Conservation (phyloP, 2,113 vertebrate genomes). For the Eclectus roratus region DNA sequence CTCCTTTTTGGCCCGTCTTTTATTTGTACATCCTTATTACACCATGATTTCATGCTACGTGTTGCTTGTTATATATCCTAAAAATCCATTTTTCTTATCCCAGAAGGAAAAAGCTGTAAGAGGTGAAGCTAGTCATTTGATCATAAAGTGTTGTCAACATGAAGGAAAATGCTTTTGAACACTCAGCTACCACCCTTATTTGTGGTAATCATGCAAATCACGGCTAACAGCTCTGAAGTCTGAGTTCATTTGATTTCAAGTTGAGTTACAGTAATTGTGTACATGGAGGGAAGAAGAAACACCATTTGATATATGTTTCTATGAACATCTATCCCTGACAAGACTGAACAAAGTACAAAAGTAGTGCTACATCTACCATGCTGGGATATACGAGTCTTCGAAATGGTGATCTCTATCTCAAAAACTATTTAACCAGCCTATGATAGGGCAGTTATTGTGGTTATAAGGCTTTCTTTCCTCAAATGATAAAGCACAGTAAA, state of each 20-base stretch:
- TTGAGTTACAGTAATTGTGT: neutral
- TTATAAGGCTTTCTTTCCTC: constrained; percentile 47
- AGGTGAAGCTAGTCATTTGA: constrained; percentile 19
- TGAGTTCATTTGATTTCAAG: neutral
- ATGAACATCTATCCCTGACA: neutral
- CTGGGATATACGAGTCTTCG: constrained; percentile 54
- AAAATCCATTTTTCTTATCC: constrained; percentile 61
- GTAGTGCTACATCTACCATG: neutral
- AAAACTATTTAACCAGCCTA: constrained; percentile 62
- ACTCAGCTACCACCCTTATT: constrained; percentile 5
- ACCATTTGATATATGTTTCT: neutral
- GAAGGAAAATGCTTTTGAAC: neutral
- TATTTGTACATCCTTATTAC: neutral
- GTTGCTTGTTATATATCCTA: constrained; percentile 21
- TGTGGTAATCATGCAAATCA: constrained; percentile 38
- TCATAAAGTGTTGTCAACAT: constrained; percentile 18
- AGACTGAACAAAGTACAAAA: neutral
- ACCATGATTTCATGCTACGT: constrained; percentile 24
- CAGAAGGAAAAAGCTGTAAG: constrained; percentile 36
- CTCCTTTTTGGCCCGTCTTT: neutral
- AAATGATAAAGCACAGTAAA: constrained; percentile 34
- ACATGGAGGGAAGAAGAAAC: neutral
- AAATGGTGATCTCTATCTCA: constrained; percentile 61
- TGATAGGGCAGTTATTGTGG: constrained; percentile 38
- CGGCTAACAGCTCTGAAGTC: neutral